Percentiles rank a stretch among this genome's conserved stretches.
Evolutionary conservation across 2,888 invertebrate genomes (phyloP).

Genomic region (Liopterus haemorrhoidalis): DNA sequence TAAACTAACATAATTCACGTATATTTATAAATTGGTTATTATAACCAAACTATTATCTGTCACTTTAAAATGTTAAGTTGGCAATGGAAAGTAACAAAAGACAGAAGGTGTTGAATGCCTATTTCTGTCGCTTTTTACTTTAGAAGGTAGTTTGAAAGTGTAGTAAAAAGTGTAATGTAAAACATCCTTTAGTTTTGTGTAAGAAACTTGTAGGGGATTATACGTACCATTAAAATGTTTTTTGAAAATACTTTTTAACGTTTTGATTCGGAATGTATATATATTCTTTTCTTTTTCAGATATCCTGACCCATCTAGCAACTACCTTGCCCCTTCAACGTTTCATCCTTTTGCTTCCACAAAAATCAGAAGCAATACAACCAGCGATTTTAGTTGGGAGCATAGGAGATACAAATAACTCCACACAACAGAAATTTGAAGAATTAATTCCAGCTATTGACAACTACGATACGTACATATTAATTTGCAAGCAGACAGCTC

Average conservation of each 20-base stretch:
- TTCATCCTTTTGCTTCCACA: constrained; percentile 46
- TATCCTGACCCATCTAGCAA: constrained; percentile 45
- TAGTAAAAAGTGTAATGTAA: too few relatives aligned
- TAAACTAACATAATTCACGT: too few relatives aligned
- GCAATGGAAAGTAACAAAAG: too few relatives aligned
- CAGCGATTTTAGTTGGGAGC: constrained; percentile 3
- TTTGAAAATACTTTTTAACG: constrained; percentile 1
- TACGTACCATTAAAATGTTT: constrained; percentile 15
- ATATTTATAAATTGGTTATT: too few relatives aligned
- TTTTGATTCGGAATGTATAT: constrained; percentile 4
- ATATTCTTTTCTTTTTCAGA: constrained; percentile 38
- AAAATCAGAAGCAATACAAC: constrained; percentile 28
- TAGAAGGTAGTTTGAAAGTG: too few relatives aligned
- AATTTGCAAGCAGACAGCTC: constrained; percentile 53
- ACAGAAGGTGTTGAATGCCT: too few relatives aligned
- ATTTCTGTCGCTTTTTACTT: too few relatives aligned
- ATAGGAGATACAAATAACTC: too few relatives aligned
- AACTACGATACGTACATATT: constrained; percentile 46
- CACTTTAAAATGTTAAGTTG: too few relatives aligned
- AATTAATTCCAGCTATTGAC: constrained; percentile 35
- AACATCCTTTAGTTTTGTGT: too few relatives aligned
- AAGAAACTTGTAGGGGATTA: too few relatives aligned
- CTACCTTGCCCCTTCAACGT: constrained; percentile 45
- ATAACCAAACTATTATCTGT: too few relatives aligned
- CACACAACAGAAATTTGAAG: neutral